These are phyloP conservation scores for Cristatella mucedo DNA, from an alignment of 2,888 invertebrate species.

Conservation along the genomic window DNA sequence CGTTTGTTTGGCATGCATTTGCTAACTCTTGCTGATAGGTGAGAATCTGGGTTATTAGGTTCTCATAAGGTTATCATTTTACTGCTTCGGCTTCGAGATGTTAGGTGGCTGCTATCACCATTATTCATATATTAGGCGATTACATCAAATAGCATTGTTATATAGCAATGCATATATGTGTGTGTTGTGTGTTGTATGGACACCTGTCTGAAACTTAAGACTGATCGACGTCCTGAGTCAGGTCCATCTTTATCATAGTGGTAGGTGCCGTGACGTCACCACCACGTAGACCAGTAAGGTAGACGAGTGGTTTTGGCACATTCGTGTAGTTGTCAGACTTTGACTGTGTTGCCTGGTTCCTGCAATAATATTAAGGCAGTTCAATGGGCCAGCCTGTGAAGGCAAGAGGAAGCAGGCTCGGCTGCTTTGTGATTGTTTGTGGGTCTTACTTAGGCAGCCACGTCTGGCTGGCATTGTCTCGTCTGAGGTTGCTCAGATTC, in stretches of 20 bases:
- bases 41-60: no score
- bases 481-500: slow-evolving; percentile 47
- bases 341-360: slow-evolving; percentile 33
- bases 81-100: no score
- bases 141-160: no score
- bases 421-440: neutral
- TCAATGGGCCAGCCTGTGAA: no score
- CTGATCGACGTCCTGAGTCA: slow-evolving; percentile 35
- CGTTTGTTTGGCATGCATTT: no score
- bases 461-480: slow-evolving; percentile 50
- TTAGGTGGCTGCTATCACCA: no score
- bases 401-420: neutral
- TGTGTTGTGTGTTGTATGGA: no score
- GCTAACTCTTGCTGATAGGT: no score
- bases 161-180: no score
- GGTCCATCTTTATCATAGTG: slow-evolving; percentile 33
- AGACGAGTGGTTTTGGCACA: slow-evolving; percentile 35
- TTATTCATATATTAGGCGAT: no score
- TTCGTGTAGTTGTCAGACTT: slow-evolving; percentile 33
- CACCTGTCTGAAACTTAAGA: no score
- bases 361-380: slow-evolving; percentile 16
- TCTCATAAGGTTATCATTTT: no score
- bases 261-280: slow-evolving; percentile 30
- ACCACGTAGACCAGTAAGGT: slow-evolving; percentile 35
- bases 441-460: slow-evolving; percentile 39